phyloP scores from a whole-genome alignment of 2,113 vertebrate species.

The Plotosus lineatus region DNA sequence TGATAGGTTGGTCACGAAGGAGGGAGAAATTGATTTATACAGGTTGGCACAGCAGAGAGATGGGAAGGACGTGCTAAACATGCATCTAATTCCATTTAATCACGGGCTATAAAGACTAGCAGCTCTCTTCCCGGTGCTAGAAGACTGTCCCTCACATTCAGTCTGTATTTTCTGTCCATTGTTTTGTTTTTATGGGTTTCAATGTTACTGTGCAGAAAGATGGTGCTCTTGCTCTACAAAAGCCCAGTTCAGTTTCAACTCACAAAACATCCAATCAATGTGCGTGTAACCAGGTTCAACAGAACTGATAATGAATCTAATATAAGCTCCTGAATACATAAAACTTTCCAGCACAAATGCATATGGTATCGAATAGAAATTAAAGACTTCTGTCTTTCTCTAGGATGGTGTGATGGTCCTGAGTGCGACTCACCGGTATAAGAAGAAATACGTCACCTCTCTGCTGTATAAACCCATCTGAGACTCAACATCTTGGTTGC shows the following conservation, averaged over 20 bases:
- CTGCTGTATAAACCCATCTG: constrained; percentile 82
- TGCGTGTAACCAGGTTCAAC: too few species aligned
- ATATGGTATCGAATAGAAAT: not conserved
- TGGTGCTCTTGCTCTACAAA: not conserved
- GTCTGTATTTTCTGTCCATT: not conserved
- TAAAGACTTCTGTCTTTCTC: constrained; percentile 17
- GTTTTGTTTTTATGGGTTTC: not conserved
- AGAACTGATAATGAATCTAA: too few species aligned
- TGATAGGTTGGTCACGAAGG: too few species aligned
- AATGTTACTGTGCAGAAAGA: not conserved
- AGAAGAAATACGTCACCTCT: constrained; percentile 98
- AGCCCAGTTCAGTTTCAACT: too few species aligned
- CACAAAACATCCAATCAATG: too few species aligned
- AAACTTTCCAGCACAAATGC: not conserved
- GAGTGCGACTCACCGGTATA: constrained; percentile 94
- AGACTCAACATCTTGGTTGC: constrained; percentile 31
- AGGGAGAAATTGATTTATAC: too few species aligned
- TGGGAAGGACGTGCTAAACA: too few species aligned
- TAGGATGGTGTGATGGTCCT: constrained; percentile 97
- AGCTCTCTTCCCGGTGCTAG: too few species aligned
- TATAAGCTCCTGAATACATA: not conserved
- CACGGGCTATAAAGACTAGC: too few species aligned
- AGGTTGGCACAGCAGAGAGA: too few species aligned
- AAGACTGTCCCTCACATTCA: too few species aligned
- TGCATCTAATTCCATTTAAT: too few species aligned